Percentiles rank a stretch among this genome's conserved stretches.
Evolutionary conservation across 2,888 invertebrate species (phyloP).

Genomic region (Teleogryllus oceanicus): DNA sequence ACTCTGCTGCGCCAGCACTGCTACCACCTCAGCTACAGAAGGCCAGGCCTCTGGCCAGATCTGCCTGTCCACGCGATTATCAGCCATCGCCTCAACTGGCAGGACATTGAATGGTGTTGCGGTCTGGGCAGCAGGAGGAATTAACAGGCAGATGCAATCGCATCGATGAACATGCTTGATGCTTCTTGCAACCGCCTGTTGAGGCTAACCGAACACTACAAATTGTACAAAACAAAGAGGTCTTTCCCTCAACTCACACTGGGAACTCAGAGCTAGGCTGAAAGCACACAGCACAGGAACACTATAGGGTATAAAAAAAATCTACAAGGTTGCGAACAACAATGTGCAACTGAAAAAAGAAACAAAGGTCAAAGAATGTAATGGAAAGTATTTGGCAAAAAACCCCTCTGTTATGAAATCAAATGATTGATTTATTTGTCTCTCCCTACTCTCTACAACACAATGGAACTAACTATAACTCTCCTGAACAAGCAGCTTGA

Average conservation of each 20-base stretch:
- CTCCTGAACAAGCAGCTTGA: constrained; percentile 18
- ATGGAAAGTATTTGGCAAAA: neutral
- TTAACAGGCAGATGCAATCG: neutral
- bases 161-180: neutral
- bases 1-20: constrained; percentile 8
- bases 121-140: neutral
- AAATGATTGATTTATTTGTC: neutral
- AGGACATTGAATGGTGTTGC: constrained; percentile 18
- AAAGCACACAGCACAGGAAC: neutral
- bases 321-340: constrained; percentile 7
- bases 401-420: neutral
- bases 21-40: constrained; percentile 1
- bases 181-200: constrained; percentile 6
- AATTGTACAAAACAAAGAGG: neutral
- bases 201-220: neutral
- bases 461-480: neutral
- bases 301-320: neutral
- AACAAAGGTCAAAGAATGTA: neutral
- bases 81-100: constrained; percentile 18
- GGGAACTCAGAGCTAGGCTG: neutral
- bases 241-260: neutral
- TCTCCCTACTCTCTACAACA: constrained; percentile 18
- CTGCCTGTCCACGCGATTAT: constrained; percentile 18
- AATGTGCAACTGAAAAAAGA: neutral
- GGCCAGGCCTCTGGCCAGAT: neutral